phyloP scores from a whole-genome alignment of 1,140 invertebrate species.

The Nephila pilipes region DNA sequence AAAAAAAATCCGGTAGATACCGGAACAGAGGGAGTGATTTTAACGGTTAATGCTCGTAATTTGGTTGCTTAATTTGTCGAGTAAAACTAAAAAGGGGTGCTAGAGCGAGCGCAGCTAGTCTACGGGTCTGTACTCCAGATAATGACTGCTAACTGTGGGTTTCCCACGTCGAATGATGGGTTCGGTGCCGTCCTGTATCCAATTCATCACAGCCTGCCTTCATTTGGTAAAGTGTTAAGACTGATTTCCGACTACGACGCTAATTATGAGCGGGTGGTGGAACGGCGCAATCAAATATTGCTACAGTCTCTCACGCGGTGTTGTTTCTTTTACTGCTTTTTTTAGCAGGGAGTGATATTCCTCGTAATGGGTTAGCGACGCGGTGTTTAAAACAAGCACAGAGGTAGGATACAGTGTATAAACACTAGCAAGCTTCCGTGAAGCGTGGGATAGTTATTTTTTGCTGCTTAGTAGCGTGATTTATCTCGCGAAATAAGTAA shows the following conservation, averaged over 20 bases:
- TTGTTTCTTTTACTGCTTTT: constrained; percentile 2
- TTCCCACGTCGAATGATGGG: constrained; percentile 23
- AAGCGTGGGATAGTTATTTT: background rate
- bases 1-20: constrained; percentile 13
- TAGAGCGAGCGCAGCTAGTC: background rate
- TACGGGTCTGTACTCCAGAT: constrained; percentile 47
- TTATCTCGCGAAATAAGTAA: background rate
- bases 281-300: background rate
- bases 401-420: background rate
- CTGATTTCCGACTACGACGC: constrained; percentile 60
- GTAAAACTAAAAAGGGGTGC: constrained; percentile 49
- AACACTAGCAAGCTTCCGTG: background rate
- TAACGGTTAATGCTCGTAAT: constrained; percentile 70
- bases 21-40: constrained; percentile 32
- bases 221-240: constrained; percentile 74
- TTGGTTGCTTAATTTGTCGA: constrained; percentile 71
- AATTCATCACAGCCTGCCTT: constrained; percentile 55
- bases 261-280: constrained; percentile 44
- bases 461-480: background rate
- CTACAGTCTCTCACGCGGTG: background rate
- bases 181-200: constrained; percentile 50
- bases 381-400: background rate
- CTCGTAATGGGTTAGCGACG: background rate
- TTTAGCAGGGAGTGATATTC: background rate
- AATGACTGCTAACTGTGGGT: constrained; percentile 67